These are phyloP conservation scores for Sinocyclocheilus grahami DNA, from an alignment of 2,113 vertebrate genomes.

Conservation along the genomic window DNA sequence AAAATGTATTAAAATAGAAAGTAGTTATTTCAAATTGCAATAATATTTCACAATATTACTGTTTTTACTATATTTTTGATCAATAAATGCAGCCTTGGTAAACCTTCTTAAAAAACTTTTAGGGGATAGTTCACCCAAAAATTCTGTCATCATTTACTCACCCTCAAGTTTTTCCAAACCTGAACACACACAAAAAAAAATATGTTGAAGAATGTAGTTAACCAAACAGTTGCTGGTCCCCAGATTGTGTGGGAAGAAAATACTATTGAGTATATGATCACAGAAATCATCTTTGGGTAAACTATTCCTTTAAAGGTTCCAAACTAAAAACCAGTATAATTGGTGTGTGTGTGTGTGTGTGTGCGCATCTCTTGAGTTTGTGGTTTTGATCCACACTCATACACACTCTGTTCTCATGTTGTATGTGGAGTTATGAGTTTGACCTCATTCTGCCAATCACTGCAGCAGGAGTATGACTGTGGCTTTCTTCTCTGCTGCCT, in stretches of 20 bases:
- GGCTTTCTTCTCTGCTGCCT: slow-evolving; percentile 54
- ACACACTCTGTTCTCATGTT: neutral
- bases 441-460: slow-evolving; percentile 36
- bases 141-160: no score
- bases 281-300: no score
- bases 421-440: slow-evolving; percentile 40
- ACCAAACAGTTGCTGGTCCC: no score
- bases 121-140: no score
- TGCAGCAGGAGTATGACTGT: slow-evolving; percentile 45
- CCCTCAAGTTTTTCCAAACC: no score
- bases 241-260: no score
- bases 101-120: neutral
- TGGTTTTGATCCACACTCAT: neutral
- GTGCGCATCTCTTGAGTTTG: slow-evolving; percentile 7
- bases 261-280: no score
- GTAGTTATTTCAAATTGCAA: no score
- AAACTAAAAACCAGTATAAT: neutral
- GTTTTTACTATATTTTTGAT: neutral
- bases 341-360: neutral
- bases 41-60: neutral
- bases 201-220: no score
- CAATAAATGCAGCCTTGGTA: neutral
- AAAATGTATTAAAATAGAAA: no score
- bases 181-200: no score
- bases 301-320: no score